phyloP scores from a whole-genome alignment of 2,797 vertebrate species.

The Eupleurogrammus muticus region DNA sequence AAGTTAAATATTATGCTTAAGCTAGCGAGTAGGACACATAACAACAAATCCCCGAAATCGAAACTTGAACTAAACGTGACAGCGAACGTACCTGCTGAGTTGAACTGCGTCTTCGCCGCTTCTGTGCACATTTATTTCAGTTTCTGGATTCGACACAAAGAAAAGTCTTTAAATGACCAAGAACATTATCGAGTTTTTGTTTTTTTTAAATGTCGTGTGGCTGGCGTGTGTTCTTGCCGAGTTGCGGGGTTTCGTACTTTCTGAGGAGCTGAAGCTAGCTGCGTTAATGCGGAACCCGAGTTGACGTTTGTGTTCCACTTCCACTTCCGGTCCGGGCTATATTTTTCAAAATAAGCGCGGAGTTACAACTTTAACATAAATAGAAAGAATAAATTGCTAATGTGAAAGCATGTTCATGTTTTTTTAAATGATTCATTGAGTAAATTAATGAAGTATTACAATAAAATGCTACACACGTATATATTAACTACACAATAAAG shows the following conservation, averaged over 20 bases:
- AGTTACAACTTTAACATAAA: neutral
- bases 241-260: neutral
- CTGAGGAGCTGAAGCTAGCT: conserved; percentile 5
- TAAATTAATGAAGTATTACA: too few species aligned
- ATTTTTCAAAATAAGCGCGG: conserved; percentile 42
- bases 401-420: too few species aligned
- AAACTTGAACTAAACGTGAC: conserved; percentile 43
- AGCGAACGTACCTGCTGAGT: conserved; percentile 7
- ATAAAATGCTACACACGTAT: too few species aligned
- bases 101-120: neutral
- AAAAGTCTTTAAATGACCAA: rapidly evolving
- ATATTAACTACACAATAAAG: too few species aligned
- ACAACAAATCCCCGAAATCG: conserved; percentile 44
- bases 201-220: rapidly evolving
- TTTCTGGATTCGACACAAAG: rapidly evolving
- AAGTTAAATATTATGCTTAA: neutral
- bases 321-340: neutral
- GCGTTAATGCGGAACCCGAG: conserved; percentile 37
- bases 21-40: neutral
- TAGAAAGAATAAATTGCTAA: too few species aligned
- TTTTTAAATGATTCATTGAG: too few species aligned
- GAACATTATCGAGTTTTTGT: rapidly evolving
- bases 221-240: rapidly evolving
- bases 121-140: neutral
- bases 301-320: neutral